Conservation (phyloP, 2,888 invertebrate species). For the Phortica magna region DNA sequence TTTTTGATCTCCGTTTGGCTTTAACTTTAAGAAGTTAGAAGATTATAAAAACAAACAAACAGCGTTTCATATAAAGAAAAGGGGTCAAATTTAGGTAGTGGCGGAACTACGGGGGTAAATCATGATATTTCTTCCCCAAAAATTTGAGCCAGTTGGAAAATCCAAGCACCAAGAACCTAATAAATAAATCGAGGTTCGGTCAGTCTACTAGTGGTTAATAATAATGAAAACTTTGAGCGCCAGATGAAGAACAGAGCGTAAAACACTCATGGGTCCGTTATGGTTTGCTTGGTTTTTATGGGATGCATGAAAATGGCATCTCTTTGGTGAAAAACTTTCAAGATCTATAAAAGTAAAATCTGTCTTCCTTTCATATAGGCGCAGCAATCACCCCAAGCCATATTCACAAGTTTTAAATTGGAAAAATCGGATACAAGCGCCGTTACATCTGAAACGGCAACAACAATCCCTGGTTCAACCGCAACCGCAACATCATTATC, state of each 20-base stretch:
- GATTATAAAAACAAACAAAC: too few relatives aligned
- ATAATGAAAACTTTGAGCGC: too few relatives aligned
- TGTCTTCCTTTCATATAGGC: constrained; percentile 75
- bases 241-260: constrained; percentile 23
- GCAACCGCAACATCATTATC: neutral
- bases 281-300: neutral
- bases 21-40: too few relatives aligned
- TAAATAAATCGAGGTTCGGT: too few relatives aligned
- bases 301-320: constrained; percentile 44
- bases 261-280: constrained; percentile 35
- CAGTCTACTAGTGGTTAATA: too few relatives aligned
- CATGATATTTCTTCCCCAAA: too few relatives aligned
- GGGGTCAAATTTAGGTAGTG: too few relatives aligned
- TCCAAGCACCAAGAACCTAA: too few relatives aligned
- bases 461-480: neutral
- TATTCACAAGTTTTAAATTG: constrained; percentile 95
- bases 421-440: constrained; percentile 81
- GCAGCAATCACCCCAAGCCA: constrained; percentile 89
- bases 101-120: too few relatives aligned
- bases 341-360: constrained; percentile 33
- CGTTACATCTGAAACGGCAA: constrained; percentile 20
- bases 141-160: too few relatives aligned
- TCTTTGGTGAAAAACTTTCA: constrained; percentile 30
- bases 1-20: too few relatives aligned
- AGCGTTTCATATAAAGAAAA: too few relatives aligned